Percentiles rank a stretch among this genome's conserved stretches.
Conservation (phyloP, 2,797 vertebrate genomes). For the Manis javanica region DNA sequence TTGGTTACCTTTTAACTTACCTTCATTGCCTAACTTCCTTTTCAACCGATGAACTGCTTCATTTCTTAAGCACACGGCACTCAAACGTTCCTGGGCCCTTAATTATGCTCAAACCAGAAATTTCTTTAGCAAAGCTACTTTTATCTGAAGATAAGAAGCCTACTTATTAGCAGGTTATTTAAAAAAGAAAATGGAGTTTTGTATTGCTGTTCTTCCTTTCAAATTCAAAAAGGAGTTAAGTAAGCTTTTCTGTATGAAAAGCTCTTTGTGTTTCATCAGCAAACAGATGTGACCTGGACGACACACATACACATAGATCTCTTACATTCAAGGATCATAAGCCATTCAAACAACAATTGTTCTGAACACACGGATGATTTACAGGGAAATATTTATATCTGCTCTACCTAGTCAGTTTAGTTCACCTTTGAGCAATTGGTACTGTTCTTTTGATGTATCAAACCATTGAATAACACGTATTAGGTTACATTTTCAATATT, state of each 20-base stretch:
- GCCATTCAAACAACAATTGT: not conserved
- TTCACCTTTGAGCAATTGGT: not conserved
- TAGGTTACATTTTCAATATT: slow-evolving; percentile 28
- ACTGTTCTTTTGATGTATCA: not conserved
- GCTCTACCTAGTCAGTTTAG: not conserved
- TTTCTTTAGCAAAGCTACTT: slow-evolving; percentile 80
- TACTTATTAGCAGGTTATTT: slow-evolving; percentile 53
- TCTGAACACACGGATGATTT: slow-evolving; percentile 50
- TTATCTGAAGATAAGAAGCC: slow-evolving; percentile 31
- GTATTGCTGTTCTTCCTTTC: not conserved
- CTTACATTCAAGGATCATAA: slow-evolving; percentile 49
- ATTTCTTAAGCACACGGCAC: slow-evolving; percentile 40
- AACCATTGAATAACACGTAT: not conserved
- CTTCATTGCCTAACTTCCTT: not conserved
- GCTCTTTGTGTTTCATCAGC: not conserved
- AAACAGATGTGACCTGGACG: not conserved
- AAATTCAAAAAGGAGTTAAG: not conserved
- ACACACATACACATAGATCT: not conserved
- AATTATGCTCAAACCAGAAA: slow-evolving; percentile 50
- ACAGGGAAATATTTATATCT: not conserved
- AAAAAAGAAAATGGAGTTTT: not conserved
- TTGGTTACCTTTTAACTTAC: not conserved
- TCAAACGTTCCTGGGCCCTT: not conserved
- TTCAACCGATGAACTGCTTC: not conserved
- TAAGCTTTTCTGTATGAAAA: not conserved